These are phyloP conservation scores for Agrochola circellaris DNA, from an alignment of 2,888 invertebrate genomes.

Conservation along the genomic window DNA sequence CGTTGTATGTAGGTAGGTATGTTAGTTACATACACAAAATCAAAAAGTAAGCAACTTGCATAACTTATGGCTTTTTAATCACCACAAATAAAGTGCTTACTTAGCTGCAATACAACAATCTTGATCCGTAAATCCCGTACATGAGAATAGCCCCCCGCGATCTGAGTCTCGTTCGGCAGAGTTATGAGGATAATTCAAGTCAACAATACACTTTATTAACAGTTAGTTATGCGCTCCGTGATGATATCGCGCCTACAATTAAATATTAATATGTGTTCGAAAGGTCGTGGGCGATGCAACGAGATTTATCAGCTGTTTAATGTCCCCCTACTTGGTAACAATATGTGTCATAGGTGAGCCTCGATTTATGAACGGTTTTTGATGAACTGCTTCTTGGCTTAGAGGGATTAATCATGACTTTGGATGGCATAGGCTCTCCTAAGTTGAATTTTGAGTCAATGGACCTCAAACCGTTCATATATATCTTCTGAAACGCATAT, in stretches of 20 bases:
- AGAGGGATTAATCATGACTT: constrained; percentile 18
- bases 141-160: constrained; percentile 74
- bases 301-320: constrained; percentile 80
- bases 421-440: not conserved
- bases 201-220: constrained; percentile 90
- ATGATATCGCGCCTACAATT: constrained; percentile 90
- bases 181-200: constrained; percentile 89
- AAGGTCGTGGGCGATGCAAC: constrained; percentile 80
- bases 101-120: constrained; percentile 48
- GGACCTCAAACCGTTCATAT: not conserved
- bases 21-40: not conserved
- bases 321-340: constrained; percentile 73
- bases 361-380: constrained; percentile 55
- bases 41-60: not conserved
- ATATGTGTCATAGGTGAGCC: constrained; percentile 61
- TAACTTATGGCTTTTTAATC: constrained; percentile 47
- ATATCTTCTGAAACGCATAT: not conserved
- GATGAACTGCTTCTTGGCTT: constrained; percentile 53
- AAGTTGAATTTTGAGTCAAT: constrained; percentile 4
- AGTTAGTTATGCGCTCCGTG: constrained; percentile 86
- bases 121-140: constrained; percentile 44
- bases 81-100: constrained; percentile 53
- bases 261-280: constrained; percentile 89
- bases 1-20: not conserved
- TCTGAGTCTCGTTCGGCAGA: constrained; percentile 78